Evolutionary conservation across 2,888 invertebrate species (phyloP).

Genomic region (Notodonta ziczac): DNA sequence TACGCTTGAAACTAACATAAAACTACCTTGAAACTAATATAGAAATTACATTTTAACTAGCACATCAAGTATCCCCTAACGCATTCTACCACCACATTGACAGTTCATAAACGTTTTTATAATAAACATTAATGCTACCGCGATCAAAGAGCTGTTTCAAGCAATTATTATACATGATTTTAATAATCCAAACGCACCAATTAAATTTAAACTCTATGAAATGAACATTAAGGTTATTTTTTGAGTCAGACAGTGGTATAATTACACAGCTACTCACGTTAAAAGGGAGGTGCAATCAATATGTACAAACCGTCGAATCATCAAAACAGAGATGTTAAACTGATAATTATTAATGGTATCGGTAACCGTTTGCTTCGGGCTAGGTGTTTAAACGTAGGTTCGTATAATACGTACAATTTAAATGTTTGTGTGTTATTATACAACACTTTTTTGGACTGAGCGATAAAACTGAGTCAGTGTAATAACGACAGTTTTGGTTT

Average conservation of each 20-base stretch:
- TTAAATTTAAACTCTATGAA: neutral
- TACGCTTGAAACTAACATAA: no score
- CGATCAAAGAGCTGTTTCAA: conserved; percentile 3
- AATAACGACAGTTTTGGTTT: no score
- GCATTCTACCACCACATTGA: neutral
- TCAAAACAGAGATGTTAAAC: conserved; percentile 71
- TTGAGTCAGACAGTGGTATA: conserved; percentile 5
- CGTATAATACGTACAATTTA: neutral
- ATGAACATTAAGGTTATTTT: conserved; percentile 12
- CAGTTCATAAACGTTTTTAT: conserved; percentile 3
- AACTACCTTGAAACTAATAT: no score
- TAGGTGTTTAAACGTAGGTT: conserved; percentile 8
- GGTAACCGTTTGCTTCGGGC: conserved; percentile 40
- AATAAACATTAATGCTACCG: conserved; percentile 8
- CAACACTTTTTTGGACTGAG: no score
- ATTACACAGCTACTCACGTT: conserved; percentile 18
- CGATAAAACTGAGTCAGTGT: no score
- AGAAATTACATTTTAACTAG: neutral
- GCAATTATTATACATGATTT: conserved; percentile 8
- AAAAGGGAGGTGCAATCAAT: conserved; percentile 36
- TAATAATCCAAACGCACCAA: neutral
- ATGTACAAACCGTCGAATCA: conserved; percentile 52
- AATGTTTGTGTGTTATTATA: conserved; percentile 33
- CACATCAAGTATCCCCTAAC: neutral
- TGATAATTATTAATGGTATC: conserved; percentile 70